These are phyloP conservation scores for Acropora tenuis DNA, from an alignment of 64 coral and sea anemone species.

Conservation along the genomic window DNA sequence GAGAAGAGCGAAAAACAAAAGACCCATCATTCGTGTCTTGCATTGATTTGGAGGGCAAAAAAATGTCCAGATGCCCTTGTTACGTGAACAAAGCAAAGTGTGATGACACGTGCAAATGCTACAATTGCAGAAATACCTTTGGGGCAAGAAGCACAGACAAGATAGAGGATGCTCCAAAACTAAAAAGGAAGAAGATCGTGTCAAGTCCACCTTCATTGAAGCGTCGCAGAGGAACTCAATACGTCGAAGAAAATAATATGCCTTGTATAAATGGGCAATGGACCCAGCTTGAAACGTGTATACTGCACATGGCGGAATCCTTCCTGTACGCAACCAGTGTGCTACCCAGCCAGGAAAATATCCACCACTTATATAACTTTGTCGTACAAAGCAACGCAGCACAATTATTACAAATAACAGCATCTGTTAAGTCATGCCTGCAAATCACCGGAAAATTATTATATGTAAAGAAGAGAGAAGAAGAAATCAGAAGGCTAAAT, in stretches of 20 bases:
- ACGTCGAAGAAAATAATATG: not conserved
- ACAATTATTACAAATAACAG: not conserved
- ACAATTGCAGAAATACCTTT: constrained; percentile 25
- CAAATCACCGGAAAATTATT: not conserved
- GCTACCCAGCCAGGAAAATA: not conserved
- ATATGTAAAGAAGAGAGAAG: constrained; percentile 7
- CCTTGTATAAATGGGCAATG: not conserved
- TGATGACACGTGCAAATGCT: not conserved
- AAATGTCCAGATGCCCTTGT: not conserved
- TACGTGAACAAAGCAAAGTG: not conserved
- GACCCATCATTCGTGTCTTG: constrained; percentile 1
- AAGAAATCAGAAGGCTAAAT: not conserved
- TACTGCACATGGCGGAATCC: constrained; percentile 22
- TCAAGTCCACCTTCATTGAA: constrained; percentile 15
- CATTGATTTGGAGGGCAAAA: not conserved
- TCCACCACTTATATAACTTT: constrained; percentile 8
- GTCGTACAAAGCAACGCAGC: not conserved
- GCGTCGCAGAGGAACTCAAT: not conserved
- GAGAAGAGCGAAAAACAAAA: not conserved
- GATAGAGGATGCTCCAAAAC: too few relatives aligned
- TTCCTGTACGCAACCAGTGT: not conserved
- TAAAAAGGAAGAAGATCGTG: not conserved
- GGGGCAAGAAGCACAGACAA: not conserved
- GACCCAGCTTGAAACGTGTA: constrained; percentile 21
- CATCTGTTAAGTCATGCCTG: not conserved